Conservation (phyloP, 2,888 invertebrate species). For the Leptopilina myrica region DNA sequence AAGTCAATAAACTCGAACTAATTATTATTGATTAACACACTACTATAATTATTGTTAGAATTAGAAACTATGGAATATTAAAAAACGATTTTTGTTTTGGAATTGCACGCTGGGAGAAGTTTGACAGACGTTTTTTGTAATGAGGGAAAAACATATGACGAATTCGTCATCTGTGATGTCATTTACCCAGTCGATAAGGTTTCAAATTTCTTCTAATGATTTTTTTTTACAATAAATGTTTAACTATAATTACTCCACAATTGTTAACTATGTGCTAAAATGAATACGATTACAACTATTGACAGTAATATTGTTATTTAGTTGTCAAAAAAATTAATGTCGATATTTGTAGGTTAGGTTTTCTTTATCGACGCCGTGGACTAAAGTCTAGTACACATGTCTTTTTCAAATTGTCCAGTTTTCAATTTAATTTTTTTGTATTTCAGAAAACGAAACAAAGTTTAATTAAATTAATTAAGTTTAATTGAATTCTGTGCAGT, state of each 20-base stretch:
- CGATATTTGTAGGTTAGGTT: not conserved
- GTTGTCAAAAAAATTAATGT: not conserved
- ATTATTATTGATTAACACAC: not conserved
- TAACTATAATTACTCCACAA: not conserved
- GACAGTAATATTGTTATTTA: not conserved
- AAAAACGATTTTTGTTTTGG: slow-evolving; percentile 22
- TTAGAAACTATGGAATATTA: not conserved
- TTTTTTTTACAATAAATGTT: not conserved
- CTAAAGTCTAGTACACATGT: too few relatives aligned
- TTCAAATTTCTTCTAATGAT: not conserved
- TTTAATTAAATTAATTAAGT: too few relatives aligned
- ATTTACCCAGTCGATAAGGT: slow-evolving; percentile 25
- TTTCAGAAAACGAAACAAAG: too few relatives aligned
- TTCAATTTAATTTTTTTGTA: too few relatives aligned
- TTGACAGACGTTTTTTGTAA: slow-evolving; percentile 34
- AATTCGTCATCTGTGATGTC: not conserved
- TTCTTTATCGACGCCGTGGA: not conserved
- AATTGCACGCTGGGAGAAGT: slow-evolving; percentile 7
- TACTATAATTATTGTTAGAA: not conserved
- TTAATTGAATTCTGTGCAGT: too few relatives aligned
- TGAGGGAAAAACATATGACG: slow-evolving; percentile 7
- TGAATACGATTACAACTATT: too few relatives aligned
- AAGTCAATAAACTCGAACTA: slow-evolving; percentile 13
- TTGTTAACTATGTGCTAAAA: not conserved
- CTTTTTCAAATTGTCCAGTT: too few relatives aligned